Evolutionary conservation across 2,113 vertebrate genomes (phyloP).

Genomic region (Oncorhynchus masou): DNA sequence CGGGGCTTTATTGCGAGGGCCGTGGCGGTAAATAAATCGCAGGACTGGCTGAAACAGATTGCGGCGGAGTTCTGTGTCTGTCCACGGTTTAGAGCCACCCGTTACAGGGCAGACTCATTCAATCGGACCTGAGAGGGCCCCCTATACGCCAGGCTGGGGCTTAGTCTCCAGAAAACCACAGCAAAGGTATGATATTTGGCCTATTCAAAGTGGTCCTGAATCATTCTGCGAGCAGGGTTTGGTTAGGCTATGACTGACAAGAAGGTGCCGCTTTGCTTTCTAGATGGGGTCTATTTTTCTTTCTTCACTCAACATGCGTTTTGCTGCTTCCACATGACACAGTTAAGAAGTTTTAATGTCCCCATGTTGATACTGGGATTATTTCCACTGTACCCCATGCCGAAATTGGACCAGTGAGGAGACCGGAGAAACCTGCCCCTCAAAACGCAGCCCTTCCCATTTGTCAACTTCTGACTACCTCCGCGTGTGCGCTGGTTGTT

Average conservation of each 20-base stretch:
- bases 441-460: conserved; percentile 40
- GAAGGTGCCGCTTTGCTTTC: neutral
- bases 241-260: conserved; percentile 13
- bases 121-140: conserved; percentile 49
- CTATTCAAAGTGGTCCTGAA: neutral
- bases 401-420: neutral
- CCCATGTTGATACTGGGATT: conserved; percentile 41
- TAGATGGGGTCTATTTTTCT: neutral
- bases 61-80: too few species aligned
- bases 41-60: conserved; percentile 48
- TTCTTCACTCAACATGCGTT: conserved; percentile 3
- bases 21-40: conserved; percentile 83
- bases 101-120: conserved; percentile 51
- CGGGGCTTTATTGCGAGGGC: conserved; percentile 71
- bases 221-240: neutral
- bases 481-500: conserved; percentile 41
- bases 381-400: conserved; percentile 28
- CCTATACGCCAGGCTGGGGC: neutral
- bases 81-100: conserved; percentile 41
- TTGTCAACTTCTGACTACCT: conserved; percentile 57
- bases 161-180: conserved; percentile 37
- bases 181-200: conserved; percentile 20
- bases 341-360: conserved; percentile 55
- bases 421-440: neutral
- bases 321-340: conserved; percentile 21